Evolutionary conservation across 2,113 vertebrate genomes (phyloP), one percentile per base, ranked within the genome.

Genomic region (Anoplopoma fimbria): DNA sequence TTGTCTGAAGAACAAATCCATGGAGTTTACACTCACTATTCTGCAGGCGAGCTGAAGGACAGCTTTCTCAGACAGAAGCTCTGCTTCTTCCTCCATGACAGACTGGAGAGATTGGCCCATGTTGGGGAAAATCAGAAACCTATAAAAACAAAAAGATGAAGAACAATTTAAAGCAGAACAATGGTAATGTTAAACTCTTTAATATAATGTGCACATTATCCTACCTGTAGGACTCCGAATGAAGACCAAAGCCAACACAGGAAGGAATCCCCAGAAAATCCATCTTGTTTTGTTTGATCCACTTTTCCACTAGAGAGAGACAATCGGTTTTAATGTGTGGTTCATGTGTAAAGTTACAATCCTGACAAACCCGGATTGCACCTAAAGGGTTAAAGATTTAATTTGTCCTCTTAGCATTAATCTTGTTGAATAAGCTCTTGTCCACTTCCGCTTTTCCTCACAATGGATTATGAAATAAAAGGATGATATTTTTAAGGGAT

Each of bases 41-140:
- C 96, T 94, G 83, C 94, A 89, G 77, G 93, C 91, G 3, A 99
- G 85, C 91, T 99, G 97, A 55, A 98, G 94, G 75, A 96, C 94
- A 2, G 87, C 91, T 86, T 93, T 96, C 90, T 96, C 95, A 1
- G 86, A 84, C 47, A 97, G 84, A 1, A 84, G 25, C 2, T 84
- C 71, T 1, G 92, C 87, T 61, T 60, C 79, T 60, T 95, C 92
- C 0, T 95, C 92, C 87, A 97, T 88, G 73, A 94, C 47, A 0
- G 94, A 96, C 86, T 96, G 96, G 1, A 99, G 96, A 79, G 95
- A 95, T 49, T 94, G 84, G 6, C 98, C 98, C 88, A 98, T 95
- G 83, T 89, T 86, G 73, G 96, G 93, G 80, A 99, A 96, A 84
- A 99, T 95, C 87, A 99, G 87, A 94, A 99, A 99, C 93, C 98